Evolutionary conservation across 2,113 vertebrate genomes (phyloP), one percentile per base, ranked within the genome.

Genomic region (Balaenoptera acutorostrata): DNA sequence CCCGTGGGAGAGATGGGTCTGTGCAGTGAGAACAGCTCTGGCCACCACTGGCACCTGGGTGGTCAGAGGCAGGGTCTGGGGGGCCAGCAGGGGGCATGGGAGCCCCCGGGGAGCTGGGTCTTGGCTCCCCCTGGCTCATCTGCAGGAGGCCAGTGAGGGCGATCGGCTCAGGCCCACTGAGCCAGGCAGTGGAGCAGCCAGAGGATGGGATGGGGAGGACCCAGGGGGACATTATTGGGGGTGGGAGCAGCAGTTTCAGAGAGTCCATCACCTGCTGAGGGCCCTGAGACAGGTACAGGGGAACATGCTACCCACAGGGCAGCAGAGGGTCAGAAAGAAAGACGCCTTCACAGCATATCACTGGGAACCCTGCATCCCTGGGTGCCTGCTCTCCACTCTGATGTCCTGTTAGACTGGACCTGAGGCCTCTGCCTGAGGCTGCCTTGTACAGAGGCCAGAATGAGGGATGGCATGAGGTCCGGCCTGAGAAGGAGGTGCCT

Each of bases 291-390:
- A 98, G 88, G 89, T 80, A 59, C 66, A 98, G 27, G 18, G 97
- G 97, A 17, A 98, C 33, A 15, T 96, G 97, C 52, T 97, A 90
- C 46, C 97, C 96, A 11, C 0, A 0, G 10, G 96, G 87, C 10
- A 97, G 82, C 68, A 98, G 66, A n/a, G 98, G 98, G 31, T 98
- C 98, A 5, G 81, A 89, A 57, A 98, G 55, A 82, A 98, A 98
- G 93, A 98, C 39, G 8, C 98, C 98, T 95, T 97, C 97, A 8
- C 17, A 9, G 90, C 31, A 49, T n/a, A 90, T 49, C 75, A 85
- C 96, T 0, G 94, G 97, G 61, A 95, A 2, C 64, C 86, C 97
- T 97, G 91, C 20, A 61, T 49, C 85, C 36, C 57, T 20, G 27
- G 46, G 21, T 6, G 0, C n/a, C 23, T 44, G 80, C 39, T 78